Percentiles rank a stretch among this genome's conserved stretches.
phyloP scores from a whole-genome alignment of 2,113 vertebrate species.

The Petaurus breviceps region DNA sequence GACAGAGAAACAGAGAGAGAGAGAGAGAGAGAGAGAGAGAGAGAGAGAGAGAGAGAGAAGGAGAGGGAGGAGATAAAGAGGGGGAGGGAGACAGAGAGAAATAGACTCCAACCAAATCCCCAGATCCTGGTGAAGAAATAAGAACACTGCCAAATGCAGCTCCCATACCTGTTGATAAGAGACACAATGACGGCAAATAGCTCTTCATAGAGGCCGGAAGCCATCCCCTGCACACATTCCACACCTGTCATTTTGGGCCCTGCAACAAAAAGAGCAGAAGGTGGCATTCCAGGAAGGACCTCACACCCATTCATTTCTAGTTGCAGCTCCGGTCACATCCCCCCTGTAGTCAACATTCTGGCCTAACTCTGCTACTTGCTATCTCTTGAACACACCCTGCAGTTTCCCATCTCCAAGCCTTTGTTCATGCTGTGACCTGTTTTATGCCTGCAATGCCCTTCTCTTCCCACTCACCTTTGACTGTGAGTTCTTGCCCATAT shows the following conservation, averaged over 20 bases:
- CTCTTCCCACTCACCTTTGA: neutral
- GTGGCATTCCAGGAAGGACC: accelerated
- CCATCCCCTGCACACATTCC: conserved; percentile 96
- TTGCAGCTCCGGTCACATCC: neutral
- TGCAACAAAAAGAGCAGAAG: conserved; percentile 57
- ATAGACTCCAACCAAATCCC: no score
- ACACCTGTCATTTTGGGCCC: conserved; percentile 90
- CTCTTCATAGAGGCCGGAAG: conserved; percentile 94
- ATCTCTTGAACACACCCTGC: accelerated
- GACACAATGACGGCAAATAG: conserved; percentile 89
- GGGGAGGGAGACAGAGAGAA: no score
- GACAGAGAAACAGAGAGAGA: no score
- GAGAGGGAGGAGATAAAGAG: no score
- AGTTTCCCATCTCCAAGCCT: accelerated
- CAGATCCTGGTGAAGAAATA: neutral
- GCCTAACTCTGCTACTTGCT: accelerated
- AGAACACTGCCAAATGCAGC: neutral
- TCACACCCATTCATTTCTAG: neutral
- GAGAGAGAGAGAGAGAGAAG: no score
- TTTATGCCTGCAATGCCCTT: accelerated
- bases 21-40: no score
- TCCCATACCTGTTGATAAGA: conserved; percentile 94
- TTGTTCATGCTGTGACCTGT: neutral
- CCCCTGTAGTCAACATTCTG: accelerated
- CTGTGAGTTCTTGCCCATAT: neutral